Evolutionary conservation across 2,113 vertebrate genomes (phyloP), one percentile per base, ranked within the genome.

Genomic region (Channa argus): DNA sequence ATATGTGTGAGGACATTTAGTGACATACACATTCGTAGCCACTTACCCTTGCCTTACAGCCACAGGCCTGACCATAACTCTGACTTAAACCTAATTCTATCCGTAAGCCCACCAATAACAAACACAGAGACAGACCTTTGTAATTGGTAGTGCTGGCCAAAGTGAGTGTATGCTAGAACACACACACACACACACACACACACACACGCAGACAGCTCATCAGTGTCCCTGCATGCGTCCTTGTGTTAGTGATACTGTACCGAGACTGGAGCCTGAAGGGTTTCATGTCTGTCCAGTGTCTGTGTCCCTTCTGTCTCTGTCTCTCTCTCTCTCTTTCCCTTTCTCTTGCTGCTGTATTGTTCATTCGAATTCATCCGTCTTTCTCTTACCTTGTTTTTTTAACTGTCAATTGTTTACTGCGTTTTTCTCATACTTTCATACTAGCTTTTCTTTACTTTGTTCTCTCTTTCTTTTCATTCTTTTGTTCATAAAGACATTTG

Each of bases 221-320:
- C 71, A 39, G 33, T 70, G 79, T 82, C 77, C 77, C 67, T 44
- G 74, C 64, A 58, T 79, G 77, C 73, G 85, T 85, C 84, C 82
- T 79, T 72, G 65, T 74, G 74, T 83, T 63, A 44, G 63, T 76
- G 83, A 88, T 78, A 65, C 54, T 47, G 44, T 54, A 39, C 9
- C 34, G 77, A 68, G 37, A 37, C 68, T 37, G 53, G 68, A 72
- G 79, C 79, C 82, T 63, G 49, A 33, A 81, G 86, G 11, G 14
- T 46, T 74, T 73, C 45, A 59, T 68, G 59, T 70, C 74, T 3
- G 46, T 65, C 65, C 72, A 37, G 8, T 5, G 36, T 67, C 60
- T 24, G 0, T 62, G 8, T 33, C 44, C 61, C 55, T 46, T 38
- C 52, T 55, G 8, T 9, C 44, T 77, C 7, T 8, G 11, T 51